phyloP scores from a whole-genome alignment of 23 tunicate species.

The Halocynthia roretzi region DNA sequence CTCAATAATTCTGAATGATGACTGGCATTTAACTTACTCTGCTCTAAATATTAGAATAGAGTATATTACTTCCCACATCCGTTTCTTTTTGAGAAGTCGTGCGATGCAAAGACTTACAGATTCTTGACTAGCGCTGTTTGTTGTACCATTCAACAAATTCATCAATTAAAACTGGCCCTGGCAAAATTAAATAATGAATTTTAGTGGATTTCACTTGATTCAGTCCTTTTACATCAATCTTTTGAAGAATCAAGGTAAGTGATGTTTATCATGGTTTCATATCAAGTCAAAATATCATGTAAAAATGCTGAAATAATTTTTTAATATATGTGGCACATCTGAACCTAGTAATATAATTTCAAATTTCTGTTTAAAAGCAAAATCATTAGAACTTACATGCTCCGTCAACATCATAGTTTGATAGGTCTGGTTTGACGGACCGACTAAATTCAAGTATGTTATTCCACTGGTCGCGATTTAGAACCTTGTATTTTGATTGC shows the following conservation, averaged over 20 bases:
- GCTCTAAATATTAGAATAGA: too few relatives aligned
- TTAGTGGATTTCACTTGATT: too few relatives aligned
- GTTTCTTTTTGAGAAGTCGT: too few relatives aligned
- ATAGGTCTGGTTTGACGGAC: conserved; percentile 39
- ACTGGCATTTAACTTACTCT: too few relatives aligned
- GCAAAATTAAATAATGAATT: neutral
- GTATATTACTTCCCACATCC: too few relatives aligned
- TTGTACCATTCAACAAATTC: conserved; percentile 67
- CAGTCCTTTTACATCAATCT: too few relatives aligned
- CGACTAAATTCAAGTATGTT: conserved; percentile 61
- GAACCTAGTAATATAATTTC: neutral
- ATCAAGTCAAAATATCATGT: neutral
- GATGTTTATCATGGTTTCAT: too few relatives aligned
- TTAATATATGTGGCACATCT: neutral
- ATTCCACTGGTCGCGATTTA: conserved; percentile 78
- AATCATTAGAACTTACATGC: conserved; percentile 46
- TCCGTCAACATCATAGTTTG: conserved; percentile 72
- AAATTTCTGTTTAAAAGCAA: neutral
- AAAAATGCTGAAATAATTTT: neutral
- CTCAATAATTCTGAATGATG: too few relatives aligned
- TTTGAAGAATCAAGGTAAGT: too few relatives aligned
- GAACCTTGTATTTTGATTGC: conserved; percentile 29
- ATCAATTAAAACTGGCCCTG: conserved; percentile 79
- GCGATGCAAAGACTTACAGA: neutral
- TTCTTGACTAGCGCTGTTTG: conserved; percentile 4